These are phyloP conservation scores for Seladonia tumulorum DNA, from an alignment of 2,888 invertebrate species.

Conservation along the genomic window DNA sequence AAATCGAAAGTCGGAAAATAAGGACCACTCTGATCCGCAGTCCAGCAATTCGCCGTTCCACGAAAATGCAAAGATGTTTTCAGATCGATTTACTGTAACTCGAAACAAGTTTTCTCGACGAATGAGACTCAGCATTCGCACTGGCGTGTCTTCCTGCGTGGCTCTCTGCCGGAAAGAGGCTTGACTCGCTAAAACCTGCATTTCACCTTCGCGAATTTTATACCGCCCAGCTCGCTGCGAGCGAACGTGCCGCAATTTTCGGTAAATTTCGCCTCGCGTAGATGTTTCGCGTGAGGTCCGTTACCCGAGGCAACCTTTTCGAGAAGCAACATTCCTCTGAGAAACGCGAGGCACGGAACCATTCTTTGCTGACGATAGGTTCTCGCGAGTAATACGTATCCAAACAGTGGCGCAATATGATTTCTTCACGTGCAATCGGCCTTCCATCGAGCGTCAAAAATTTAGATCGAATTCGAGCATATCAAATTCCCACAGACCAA, in stretches of 20 bases:
- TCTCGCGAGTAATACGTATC: background rate
- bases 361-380: background rate
- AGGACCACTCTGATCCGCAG: background rate
- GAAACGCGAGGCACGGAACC: background rate
- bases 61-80: background rate
- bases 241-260: slow-evolving; percentile 39
- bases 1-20: background rate
- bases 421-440: background rate
- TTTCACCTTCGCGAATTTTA: slow-evolving; percentile 43
- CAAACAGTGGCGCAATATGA: background rate
- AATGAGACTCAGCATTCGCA: slow-evolving; percentile 28
- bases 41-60: background rate
- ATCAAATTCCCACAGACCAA: background rate
- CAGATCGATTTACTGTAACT: slow-evolving; percentile 27
- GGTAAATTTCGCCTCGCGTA: slow-evolving; percentile 31
- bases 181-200: slow-evolving; percentile 57
- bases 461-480: background rate
- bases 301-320: background rate
- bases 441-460: background rate
- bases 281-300: background rate
- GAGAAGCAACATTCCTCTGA: background rate
- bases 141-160: slow-evolving; percentile 37
- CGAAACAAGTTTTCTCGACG: slow-evolving; percentile 36
- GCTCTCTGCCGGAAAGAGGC: slow-evolving; percentile 50
- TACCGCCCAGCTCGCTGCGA: slow-evolving; percentile 39